phyloP scores from a whole-genome alignment of 2,113 vertebrate genomes.

The Phycodurus eques region DNA sequence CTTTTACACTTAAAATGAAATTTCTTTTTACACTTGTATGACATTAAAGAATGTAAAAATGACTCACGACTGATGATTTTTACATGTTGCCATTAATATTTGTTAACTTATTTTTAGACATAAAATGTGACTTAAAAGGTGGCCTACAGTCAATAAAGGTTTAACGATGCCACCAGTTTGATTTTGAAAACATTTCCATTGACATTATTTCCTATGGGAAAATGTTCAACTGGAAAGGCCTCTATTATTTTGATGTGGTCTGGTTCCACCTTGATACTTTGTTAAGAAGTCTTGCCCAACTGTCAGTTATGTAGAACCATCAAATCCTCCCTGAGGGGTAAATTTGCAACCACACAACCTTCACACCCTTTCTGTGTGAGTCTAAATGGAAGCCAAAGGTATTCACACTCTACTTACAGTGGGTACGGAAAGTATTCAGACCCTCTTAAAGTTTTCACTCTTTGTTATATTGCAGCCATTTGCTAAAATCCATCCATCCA shows the following conservation, averaged over 20 bases:
- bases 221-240: background rate
- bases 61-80: background rate
- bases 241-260: too few relatives aligned
- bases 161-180: background rate
- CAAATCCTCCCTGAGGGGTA: background rate
- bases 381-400: too few relatives aligned
- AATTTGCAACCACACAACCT: background rate
- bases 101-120: background rate
- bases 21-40: too few relatives aligned
- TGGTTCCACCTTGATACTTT: too few relatives aligned
- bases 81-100: background rate
- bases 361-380: background rate
- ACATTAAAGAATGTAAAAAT: background rate
- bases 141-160: background rate
- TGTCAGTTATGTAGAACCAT: background rate
- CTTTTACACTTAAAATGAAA: too few relatives aligned
- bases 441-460: too few relatives aligned
- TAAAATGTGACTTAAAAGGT: too few relatives aligned
- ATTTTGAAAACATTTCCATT: background rate
- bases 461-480: too few relatives aligned
- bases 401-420: too few relatives aligned
- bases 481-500: too few relatives aligned
- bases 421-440: too few relatives aligned
- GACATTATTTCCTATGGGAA: too few relatives aligned
- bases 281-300: background rate